Evolutionary conservation across 35 echinoderm and acorn worm genomes (phyloP), one percentile per base, ranked within the genome.

Genomic region (Apostichopus japonicus): DNA sequence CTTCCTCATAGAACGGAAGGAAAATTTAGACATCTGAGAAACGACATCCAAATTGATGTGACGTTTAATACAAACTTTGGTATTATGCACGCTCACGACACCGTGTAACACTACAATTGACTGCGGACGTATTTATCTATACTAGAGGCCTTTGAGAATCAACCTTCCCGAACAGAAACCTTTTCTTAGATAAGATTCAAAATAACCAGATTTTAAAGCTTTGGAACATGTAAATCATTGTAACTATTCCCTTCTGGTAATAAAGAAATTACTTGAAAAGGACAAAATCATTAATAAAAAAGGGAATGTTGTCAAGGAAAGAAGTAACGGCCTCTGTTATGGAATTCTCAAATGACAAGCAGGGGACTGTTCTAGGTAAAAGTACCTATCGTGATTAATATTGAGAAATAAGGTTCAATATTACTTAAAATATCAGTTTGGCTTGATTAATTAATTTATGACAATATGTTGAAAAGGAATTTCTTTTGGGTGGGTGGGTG

Each of bases 71-170:
- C 71, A 75, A 75, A 75, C 71, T 75, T 6, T 75, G 71, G 71
- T 75, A 75, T 75, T 75, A 75, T 75, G 71, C 71, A 75, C 15
- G n/a, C 71, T 75, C 71, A 75, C 71, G 71, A 75, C n/a, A 75
- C 71, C 71, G 22, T 75, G 71, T 75, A 75, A 75, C n/a, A 75
- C 71, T 21, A 75, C 71, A 75, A 75, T 14, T 75, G 17, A 75
- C 13, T 75, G 71, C 71, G 17, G 16, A 75, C 71, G 71, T 75
- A n/a, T 15, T 75, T 75, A 23, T 75, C 71, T 75, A 7, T 75
- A 19, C 71, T 19, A 75, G 71, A 75, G 71, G 71, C 71, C 71
- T 75, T 75, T 23, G n/a, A n/a, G 71, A 75, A 75, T 21, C 71
- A 23, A 19, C 15, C 7, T 19, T 7, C 71, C 13, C 21, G 71